Conservation (phyloP, 2,113 vertebrate genomes). For the Cynopterus brachyotis region DNA sequence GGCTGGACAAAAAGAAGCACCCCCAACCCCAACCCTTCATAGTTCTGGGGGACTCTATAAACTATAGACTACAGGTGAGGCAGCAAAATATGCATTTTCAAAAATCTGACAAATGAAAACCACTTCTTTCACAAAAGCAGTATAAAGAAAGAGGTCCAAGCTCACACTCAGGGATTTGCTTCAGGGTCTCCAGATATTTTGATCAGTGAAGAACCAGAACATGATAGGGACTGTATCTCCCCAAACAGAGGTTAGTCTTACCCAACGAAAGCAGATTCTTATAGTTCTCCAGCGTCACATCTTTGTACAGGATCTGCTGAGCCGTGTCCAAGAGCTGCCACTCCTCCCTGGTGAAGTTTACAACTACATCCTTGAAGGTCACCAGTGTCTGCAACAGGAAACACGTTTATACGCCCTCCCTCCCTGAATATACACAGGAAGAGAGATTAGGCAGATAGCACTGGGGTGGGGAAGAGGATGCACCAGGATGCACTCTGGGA, state of each 20-base stretch:
- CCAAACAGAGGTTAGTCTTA: not conserved
- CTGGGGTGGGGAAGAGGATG: not conserved
- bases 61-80: not conserved
- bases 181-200: not conserved
- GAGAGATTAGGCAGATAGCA: not conserved
- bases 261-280: slow-evolving; percentile 59
- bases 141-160: not conserved
- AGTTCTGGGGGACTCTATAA: not conserved
- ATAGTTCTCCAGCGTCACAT: slow-evolving; percentile 71
- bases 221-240: not conserved
- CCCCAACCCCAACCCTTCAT: too few species aligned
- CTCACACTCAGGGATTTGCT: not conserved
- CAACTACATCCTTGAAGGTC: slow-evolving; percentile 66
- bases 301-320: slow-evolving; percentile 66
- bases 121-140: not conserved
- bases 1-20: not conserved
- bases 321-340: slow-evolving; percentile 58
- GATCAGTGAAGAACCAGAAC: not conserved
- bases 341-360: slow-evolving; percentile 67
- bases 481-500: not conserved
- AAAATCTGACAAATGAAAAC: not conserved
- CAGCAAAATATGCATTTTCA: not conserved
- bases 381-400: slow-evolving; percentile 54
- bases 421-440: not conserved
- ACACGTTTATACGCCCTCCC: not conserved